Conservation (phyloP, 2,797 vertebrate genomes). For the Lagorchestes hirsutus region DNA sequence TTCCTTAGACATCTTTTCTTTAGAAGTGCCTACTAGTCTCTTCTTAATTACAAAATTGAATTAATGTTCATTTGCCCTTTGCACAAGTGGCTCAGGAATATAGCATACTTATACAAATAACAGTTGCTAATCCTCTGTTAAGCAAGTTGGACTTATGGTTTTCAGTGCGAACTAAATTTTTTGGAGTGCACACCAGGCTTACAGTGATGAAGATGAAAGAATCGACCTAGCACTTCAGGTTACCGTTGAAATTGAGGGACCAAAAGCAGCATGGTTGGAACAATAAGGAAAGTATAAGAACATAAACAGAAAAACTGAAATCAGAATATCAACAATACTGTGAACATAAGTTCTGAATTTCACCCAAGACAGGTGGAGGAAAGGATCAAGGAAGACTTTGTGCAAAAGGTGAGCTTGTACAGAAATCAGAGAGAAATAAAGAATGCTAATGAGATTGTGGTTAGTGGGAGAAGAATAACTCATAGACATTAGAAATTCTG, state of each 20-base stretch:
- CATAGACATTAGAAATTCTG: background rate
- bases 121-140: background rate
- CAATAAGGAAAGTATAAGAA: background rate
- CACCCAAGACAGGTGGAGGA: background rate
- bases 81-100: background rate
- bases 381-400: background rate
- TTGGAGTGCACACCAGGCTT: background rate
- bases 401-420: background rate
- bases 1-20: background rate
- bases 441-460: background rate
- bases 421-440: background rate
- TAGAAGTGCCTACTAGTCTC: background rate
- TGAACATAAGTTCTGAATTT: background rate
- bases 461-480: background rate
- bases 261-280: background rate
- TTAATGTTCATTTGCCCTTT: background rate
- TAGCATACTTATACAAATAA: background rate
- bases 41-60: conserved; percentile 1
- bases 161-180: background rate
- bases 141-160: background rate
- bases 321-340: background rate
- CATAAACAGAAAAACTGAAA: background rate
- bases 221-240: background rate
- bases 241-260: background rate
- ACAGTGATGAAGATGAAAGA: background rate